Evolutionary conservation across 2,888 invertebrate species (phyloP), one percentile per base, ranked within the genome.

Genomic region (Galerucella pusilla): DNA sequence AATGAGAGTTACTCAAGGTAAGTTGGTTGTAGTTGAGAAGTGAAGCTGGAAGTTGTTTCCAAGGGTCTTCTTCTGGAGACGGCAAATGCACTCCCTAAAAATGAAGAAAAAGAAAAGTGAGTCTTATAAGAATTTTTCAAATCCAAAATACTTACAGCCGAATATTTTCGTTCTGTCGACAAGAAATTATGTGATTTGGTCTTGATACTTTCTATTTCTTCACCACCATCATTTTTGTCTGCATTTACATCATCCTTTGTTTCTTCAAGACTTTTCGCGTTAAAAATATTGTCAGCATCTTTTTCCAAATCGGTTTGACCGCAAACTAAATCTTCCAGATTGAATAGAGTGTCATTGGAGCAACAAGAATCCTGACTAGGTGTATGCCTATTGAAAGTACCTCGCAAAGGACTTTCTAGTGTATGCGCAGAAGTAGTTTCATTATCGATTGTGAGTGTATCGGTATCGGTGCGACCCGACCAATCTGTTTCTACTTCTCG

Each of bases 311-410:
- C 83, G 65, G 77, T 80, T 14, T 80, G 78, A 28, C 75, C 84
- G 75, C 77, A 84, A 35, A 84, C 85, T 65, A 88, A 80, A 78
- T 92, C 91, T 82, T 92, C 92, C 49, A 91, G 89, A 81, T 92
- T 91, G 84, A 91, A 92, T 2, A 91, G 85, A 0, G 92, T 91
- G 80, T 91, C 91, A 84, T 91, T 91, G 35, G 91, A 91, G 85
- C 91, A 91, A 89, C 91, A 92, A 3, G 91, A 91, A 82, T 91
- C 91, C 79, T 91, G 91, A 85, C 91, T 91, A 46, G 91, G 91
- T 0, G 91, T 91, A 76, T 87, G 86, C 16, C 85, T 79, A 73
- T 86, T 82, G 54, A 79, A 81, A 0, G 80, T 81, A 46, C 81
- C 83, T 46, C 83, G 83, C 45, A 80, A 74, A 7, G 90, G 89